These are phyloP conservation scores for Amorpha juglandis DNA, from an alignment of 2,888 invertebrate species.

Conservation along the genomic window DNA sequence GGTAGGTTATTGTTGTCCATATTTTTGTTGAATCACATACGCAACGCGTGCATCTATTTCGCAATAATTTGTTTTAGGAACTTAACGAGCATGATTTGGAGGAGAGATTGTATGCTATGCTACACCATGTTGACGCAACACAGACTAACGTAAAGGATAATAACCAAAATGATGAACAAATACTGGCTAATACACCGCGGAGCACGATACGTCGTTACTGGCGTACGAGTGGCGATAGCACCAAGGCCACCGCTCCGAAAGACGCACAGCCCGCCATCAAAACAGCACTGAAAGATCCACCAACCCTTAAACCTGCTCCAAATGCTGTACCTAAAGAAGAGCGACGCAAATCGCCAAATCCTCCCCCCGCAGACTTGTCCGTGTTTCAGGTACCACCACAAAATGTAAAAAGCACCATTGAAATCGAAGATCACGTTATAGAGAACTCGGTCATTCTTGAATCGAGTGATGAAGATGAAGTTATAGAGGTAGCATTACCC, in stretches of 20 bases:
- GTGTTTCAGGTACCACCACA: constrained; percentile 65
- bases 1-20: constrained; percentile 69
- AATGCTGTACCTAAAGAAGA: constrained; percentile 61
- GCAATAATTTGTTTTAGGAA: constrained; percentile 64
- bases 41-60: constrained; percentile 40
- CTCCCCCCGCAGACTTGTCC: constrained; percentile 55
- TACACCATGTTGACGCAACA: constrained; percentile 75
- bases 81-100: constrained; percentile 80
- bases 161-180: constrained; percentile 49
- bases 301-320: constrained; percentile 30
- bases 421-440: constrained; percentile 65
- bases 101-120: constrained; percentile 76
- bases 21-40: constrained; percentile 71
- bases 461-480: constrained; percentile 79
- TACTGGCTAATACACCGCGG: constrained; percentile 56
- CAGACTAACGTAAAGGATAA: constrained; percentile 56
- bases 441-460: constrained; percentile 57
- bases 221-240: constrained; percentile 60
- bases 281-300: constrained; percentile 41
- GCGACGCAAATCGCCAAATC: constrained; percentile 42
- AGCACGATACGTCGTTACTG: constrained; percentile 73
- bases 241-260: constrained; percentile 35
- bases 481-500: constrained; percentile 74
- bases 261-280: constrained; percentile 48
- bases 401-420: constrained; percentile 61